Evolutionary conservation across 1,140 invertebrate genomes (phyloP).

Genomic region (Araneus ventricosus): DNA sequence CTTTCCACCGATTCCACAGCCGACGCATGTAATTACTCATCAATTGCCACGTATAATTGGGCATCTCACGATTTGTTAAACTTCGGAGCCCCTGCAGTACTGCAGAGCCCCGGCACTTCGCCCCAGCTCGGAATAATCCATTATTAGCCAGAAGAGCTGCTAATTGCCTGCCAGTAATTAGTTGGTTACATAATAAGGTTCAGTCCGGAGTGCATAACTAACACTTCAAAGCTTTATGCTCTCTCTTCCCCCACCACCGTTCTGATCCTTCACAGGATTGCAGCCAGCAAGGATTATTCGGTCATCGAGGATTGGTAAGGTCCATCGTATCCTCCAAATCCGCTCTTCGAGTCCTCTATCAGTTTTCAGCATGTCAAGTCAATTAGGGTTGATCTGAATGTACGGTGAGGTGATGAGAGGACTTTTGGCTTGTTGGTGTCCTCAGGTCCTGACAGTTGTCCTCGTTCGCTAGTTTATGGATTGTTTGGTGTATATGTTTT

Average conservation of each 20-base stretch:
- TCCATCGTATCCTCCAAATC: not conserved
- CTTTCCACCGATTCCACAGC: slow-evolving; percentile 41
- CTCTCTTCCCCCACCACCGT: not conserved
- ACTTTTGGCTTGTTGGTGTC: not conserved
- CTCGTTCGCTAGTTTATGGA: too few species aligned
- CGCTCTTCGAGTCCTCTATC: not conserved
- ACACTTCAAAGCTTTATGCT: slow-evolving; percentile 26
- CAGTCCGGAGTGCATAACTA: slow-evolving; percentile 6
- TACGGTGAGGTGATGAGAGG: not conserved
- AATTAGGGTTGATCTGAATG: not conserved
- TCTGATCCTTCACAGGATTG: not conserved
- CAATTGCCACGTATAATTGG: slow-evolving; percentile 57
- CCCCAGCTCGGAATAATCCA: slow-evolving; percentile 29
- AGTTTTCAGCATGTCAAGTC: not conserved
- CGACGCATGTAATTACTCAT: slow-evolving; percentile 45
- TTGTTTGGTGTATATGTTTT: too few species aligned
- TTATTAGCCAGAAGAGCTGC: slow-evolving; percentile 33
- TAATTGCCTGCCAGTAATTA: slow-evolving; percentile 59
- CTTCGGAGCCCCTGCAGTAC: not conserved
- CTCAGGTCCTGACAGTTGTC: not conserved
- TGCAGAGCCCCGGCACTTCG: not conserved
- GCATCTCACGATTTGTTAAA: slow-evolving; percentile 59
- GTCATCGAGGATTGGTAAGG: not conserved
- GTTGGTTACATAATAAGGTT: slow-evolving; percentile 27
- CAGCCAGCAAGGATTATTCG: not conserved